Base-by-base conservation (phyloP, 2,888 invertebrate genomes). In the Leucophenga montana region DNA sequence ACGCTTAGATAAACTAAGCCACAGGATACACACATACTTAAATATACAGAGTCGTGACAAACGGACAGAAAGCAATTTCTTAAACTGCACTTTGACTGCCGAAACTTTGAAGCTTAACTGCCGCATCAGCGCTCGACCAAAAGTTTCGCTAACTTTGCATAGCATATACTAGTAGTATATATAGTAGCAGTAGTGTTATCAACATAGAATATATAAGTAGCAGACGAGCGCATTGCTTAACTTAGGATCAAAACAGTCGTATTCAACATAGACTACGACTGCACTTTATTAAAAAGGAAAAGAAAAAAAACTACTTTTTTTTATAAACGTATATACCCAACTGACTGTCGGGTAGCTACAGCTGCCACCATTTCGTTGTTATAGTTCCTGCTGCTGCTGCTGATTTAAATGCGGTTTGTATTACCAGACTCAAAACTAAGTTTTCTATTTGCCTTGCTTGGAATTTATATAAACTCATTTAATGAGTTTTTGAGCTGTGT, bases 391-490 rank as follows among this genome's bases (percentile, higher is more conserved):
- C n/a, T n/a, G n/a, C n/a, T n/a, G n/a, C 50, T 16, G 50, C 18
- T 50, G 50, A 1, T n/a, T 18, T 50, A 16, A 50, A 50, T 50
- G 50, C 13, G 50, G 50, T 50, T 50, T 50, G 50, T 13, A 27
- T 27, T 3, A 27, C 27, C 27, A 27, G 27, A 27, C 27, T 27
- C 27, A 27, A 4, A 16, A 8, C 1, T 11, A 50, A 50, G 16
- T 50, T n/a, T 50, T 50, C 59, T 59, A 39, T 68, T 61, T 68
- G 68, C 68, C 18, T 50, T 62, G 61, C 54, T 33, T 20, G 44
- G 62, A 66, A 75, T 79, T 84, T 84, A 79, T 73, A 83, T 84
- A 81, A 83, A 78, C 84, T 79, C 72, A 71, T 73, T 71, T 83
- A 84, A 81, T 84, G 82, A 81, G 81, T 77, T 82, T 77, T 71